Percentiles rank a stretch among this genome's conserved stretches.
These are phyloP conservation scores for Mirza zaza DNA, from an alignment of 2,113 vertebrate genomes.

Conservation along the genomic window DNA sequence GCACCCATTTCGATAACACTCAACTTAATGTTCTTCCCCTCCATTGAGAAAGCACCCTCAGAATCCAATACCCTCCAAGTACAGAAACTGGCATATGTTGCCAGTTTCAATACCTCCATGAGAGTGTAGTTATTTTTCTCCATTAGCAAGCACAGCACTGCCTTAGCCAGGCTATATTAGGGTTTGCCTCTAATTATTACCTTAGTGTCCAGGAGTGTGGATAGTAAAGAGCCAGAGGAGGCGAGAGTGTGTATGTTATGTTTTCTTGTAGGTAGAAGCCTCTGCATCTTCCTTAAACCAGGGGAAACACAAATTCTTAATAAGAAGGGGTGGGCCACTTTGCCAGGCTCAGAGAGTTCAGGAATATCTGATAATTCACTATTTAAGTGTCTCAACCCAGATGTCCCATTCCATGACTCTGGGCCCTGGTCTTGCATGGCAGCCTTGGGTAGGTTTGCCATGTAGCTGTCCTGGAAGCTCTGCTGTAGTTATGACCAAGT, in stretches of 20 bases:
- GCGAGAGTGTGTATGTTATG: not conserved
- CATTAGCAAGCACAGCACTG: not conserved
- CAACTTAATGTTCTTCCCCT: not conserved
- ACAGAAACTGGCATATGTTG: not conserved
- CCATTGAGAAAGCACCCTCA: not conserved
- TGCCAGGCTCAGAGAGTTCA: not conserved
- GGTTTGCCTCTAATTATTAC: not conserved
- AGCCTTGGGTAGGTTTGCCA: not conserved
- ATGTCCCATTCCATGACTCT: not conserved
- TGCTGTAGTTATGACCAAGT: not conserved
- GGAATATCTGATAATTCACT: not conserved
- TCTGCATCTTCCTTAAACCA: not conserved
- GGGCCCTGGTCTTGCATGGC: not conserved
- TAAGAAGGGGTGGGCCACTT: not conserved
- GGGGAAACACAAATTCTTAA: not conserved
- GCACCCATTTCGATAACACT: not conserved
- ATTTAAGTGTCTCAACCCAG: not conserved
- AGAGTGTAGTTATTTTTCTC: not conserved
- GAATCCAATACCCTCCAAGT: not conserved
- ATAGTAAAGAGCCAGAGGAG: not conserved
- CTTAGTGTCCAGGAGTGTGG: not conserved
- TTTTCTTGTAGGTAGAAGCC: not conserved
- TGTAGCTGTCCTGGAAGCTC: not conserved
- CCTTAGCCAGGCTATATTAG: not conserved
- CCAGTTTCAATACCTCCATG: not conserved